Conservation (phyloP, 1,140 invertebrate genomes). For the Zaprionus capensis region DNA sequence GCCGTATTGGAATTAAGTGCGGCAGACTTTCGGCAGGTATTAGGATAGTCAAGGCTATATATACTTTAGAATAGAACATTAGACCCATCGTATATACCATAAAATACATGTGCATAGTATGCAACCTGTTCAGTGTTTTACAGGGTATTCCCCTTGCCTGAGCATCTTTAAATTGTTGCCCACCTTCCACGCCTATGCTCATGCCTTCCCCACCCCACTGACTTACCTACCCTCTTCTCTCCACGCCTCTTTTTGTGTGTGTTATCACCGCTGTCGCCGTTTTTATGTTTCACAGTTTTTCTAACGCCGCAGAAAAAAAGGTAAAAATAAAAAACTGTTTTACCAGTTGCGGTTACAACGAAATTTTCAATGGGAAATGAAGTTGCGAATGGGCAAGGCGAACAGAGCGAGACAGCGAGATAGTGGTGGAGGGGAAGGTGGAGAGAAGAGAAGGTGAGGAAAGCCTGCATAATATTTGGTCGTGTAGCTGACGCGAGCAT, state of each 20-base stretch:
- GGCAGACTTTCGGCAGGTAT: too few relatives aligned
- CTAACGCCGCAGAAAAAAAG: conserved; percentile 14
- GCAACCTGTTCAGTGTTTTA: not conserved
- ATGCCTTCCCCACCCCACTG: too few relatives aligned
- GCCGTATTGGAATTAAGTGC: too few relatives aligned
- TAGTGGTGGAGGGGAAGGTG: not conserved
- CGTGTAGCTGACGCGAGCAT: conserved; percentile 7
- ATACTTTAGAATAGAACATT: too few relatives aligned
- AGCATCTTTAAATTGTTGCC: too few relatives aligned
- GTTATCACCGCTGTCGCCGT: conserved; percentile 74
- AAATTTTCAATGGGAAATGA: conserved; percentile 17
- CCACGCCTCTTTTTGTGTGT: conserved; percentile 36
- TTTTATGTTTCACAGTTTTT: conserved; percentile 58
- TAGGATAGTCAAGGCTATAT: too few relatives aligned
- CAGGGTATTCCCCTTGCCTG: not conserved
- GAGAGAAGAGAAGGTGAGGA: conserved; percentile 23
- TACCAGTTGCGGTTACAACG: conserved; percentile 44
- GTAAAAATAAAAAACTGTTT: conserved; percentile 36
- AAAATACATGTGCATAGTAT: too few relatives aligned
- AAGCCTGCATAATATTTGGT: conserved; percentile 65
- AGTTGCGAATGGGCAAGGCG: not conserved
- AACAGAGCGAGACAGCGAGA: not conserved
- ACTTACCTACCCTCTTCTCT: not conserved
- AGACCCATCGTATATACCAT: too few relatives aligned
- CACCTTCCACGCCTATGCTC: not conserved